These are phyloP conservation scores for Psittacus erithacus DNA, from an alignment of 2,113 vertebrate species.

Conservation along the genomic window DNA sequence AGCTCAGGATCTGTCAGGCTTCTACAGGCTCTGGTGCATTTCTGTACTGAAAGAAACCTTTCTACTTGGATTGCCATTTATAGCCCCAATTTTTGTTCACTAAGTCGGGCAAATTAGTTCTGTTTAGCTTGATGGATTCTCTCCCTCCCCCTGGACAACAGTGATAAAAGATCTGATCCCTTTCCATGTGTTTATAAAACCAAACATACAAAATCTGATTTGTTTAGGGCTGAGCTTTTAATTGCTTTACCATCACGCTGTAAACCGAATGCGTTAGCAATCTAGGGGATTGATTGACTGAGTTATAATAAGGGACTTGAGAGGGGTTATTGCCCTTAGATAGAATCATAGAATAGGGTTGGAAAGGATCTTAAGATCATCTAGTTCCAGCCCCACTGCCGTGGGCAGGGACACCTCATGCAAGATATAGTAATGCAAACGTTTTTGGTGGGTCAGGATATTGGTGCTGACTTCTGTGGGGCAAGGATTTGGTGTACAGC, in stretches of 20 bases:
- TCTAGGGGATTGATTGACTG: conserved; percentile 17
- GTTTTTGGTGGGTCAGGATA: background rate
- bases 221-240: conserved; percentile 45
- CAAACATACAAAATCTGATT: conserved; percentile 52
- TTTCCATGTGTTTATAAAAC: conserved; percentile 37
- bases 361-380: too few relatives aligned
- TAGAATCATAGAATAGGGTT: too few relatives aligned
- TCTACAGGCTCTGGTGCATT: background rate
- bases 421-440: background rate
- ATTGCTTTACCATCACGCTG: conserved; percentile 34
- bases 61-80: conserved; percentile 16
- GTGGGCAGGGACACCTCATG: too few relatives aligned
- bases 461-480: background rate
- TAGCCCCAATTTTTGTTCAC: conserved; percentile 26
- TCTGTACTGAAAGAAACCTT: background rate
- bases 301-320: background rate
- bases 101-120: conserved; percentile 56
- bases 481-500: background rate
- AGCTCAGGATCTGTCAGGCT: background rate
- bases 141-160: conserved; percentile 1
- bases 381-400: too few relatives aligned
- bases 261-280: background rate
- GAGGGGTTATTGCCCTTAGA: background rate
- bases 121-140: conserved; percentile 48
- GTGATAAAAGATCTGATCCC: conserved; percentile 53